phyloP scores from a whole-genome alignment of 2,113 vertebrate genomes.

The Saccopteryx bilineata region DNA sequence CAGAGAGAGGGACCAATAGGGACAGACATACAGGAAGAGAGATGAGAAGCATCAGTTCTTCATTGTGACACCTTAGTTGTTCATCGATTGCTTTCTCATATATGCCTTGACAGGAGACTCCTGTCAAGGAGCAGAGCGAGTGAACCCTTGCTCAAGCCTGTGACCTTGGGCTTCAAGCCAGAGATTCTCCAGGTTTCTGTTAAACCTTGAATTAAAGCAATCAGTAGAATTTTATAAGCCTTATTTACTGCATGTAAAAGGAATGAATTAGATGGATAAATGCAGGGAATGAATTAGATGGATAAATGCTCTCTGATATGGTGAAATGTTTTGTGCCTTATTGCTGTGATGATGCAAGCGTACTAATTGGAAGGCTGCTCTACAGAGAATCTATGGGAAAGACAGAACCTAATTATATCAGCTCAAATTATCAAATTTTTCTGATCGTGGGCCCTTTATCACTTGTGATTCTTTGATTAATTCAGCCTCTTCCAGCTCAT shows the following conservation, averaged over 20 bases:
- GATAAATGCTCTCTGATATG: constrained; percentile 45
- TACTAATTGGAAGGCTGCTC: constrained; percentile 19
- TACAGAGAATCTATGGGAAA: constrained; percentile 24
- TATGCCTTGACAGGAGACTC: no score
- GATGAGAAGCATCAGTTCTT: no score
- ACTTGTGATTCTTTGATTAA: constrained; percentile 60
- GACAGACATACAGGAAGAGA: no score
- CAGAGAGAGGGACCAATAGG: no score
- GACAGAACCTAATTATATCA: constrained; percentile 46
- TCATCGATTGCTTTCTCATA: no score
- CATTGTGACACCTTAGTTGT: no score
- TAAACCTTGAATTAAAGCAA: constrained; percentile 74
- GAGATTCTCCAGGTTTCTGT: constrained; percentile 36
- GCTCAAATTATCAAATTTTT: constrained; percentile 47
- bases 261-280: constrained; percentile 62
- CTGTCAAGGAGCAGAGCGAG: no score
- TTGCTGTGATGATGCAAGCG: neutral
- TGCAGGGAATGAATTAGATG: constrained; percentile 55
- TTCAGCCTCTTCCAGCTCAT: constrained; percentile 48
- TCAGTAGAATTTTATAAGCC: constrained; percentile 60
- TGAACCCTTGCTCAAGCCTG: no score
- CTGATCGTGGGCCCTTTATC: constrained; percentile 46
- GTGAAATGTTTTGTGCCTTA: constrained; percentile 42
- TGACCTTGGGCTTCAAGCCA: neutral
- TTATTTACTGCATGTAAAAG: constrained; percentile 66